phyloP scores from a whole-genome alignment of 1,140 invertebrate genomes.

The Acromyrmex echinatior region DNA sequence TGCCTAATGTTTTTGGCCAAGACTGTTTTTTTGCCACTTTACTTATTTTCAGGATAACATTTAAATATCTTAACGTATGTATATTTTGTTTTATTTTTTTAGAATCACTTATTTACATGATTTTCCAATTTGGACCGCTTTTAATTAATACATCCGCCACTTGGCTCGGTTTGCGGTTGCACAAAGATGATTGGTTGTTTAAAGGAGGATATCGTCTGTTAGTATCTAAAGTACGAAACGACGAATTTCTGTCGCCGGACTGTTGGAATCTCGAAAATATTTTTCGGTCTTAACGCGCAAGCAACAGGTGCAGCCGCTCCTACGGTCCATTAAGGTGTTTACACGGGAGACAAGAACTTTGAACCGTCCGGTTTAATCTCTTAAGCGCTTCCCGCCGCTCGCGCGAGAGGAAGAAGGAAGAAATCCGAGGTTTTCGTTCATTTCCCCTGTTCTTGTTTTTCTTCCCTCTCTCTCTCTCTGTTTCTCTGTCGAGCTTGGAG shows the following conservation, averaged over 20 bases:
- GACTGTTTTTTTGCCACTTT: not conserved
- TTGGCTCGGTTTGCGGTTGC: not conserved
- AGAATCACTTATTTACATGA: not conserved
- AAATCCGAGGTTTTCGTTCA: conserved; percentile 14
- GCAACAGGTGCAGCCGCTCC: conserved; percentile 73
- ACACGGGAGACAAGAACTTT: conserved; percentile 76
- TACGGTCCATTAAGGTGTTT: conserved; percentile 76
- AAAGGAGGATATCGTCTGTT: conserved; percentile 20
- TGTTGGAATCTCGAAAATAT: conserved; percentile 71
- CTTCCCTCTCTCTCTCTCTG: not conserved
- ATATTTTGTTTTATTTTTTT: not conserved
- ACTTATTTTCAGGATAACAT: not conserved
- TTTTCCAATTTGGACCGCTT: not conserved
- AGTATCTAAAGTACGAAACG: conserved; percentile 16
- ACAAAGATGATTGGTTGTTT: not conserved
- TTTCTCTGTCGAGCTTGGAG: not conserved
- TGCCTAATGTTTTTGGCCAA: too few species aligned
- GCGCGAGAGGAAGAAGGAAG: conserved; percentile 20
- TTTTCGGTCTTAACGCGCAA: conserved; percentile 65
- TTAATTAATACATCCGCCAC: not conserved
- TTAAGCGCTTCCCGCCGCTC: conserved; percentile 66
- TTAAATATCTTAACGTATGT: not conserved
- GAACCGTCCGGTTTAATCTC: conserved; percentile 77
- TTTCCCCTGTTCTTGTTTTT: not conserved
- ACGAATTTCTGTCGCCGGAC: not conserved